Evolutionary conservation across 2,113 vertebrate species (phyloP).

Genomic region (Anser brachyrhynchus): DNA sequence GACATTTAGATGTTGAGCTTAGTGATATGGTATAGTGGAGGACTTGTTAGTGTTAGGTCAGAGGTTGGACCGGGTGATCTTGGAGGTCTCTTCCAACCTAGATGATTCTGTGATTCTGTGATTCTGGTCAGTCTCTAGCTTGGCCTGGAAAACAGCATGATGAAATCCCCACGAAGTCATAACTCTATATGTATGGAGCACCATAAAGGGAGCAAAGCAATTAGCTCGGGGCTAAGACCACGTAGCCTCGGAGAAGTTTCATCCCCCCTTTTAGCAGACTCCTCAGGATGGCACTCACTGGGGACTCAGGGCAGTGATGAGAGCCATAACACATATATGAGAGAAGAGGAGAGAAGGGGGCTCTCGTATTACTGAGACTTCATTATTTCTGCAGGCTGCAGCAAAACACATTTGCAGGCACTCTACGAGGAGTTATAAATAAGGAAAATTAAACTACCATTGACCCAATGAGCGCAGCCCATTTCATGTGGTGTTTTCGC

Average conservation of each 20-base stretch:
- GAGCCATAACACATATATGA: background rate
- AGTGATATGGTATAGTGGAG: too few species aligned
- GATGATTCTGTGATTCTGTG: too few species aligned
- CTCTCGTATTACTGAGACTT: slow-evolving; percentile 34
- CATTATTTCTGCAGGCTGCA: slow-evolving; percentile 41
- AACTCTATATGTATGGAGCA: background rate
- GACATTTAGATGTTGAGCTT: too few species aligned
- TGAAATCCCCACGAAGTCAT: background rate
- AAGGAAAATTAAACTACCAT: slow-evolving; percentile 60
- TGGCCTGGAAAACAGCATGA: background rate
- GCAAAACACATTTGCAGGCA: background rate
- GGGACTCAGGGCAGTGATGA: background rate
- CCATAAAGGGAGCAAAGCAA: background rate
- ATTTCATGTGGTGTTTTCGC: background rate
- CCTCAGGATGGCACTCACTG: background rate
- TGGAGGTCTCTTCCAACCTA: too few species aligned
- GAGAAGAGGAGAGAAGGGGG: background rate
- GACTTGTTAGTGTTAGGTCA: too few species aligned
- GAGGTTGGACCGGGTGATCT: too few species aligned
- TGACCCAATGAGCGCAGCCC: background rate
- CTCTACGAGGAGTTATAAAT: slow-evolving; percentile 52
- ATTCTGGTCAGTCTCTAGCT: background rate
- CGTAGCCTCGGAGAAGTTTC: background rate
- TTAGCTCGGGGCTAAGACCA: background rate
- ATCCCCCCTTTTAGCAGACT: background rate